phyloP scores from a whole-genome alignment of 2,797 vertebrate genomes.

The Anisognathus igniventris region DNA sequence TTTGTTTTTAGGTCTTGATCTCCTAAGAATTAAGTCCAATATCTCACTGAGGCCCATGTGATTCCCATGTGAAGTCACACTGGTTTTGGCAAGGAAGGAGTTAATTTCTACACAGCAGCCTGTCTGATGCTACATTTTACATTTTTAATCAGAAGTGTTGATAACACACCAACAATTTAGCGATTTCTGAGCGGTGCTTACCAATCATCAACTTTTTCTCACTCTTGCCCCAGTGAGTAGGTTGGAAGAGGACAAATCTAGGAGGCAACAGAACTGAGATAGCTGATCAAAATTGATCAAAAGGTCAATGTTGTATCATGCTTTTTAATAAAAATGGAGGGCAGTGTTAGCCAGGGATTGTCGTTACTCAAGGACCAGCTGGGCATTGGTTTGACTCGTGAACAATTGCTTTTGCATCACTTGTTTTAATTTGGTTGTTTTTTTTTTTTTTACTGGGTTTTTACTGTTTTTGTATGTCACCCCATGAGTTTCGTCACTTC shows the following conservation, averaged over 20 bases:
- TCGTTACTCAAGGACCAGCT: fast-evolving
- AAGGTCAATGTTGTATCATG: not conserved
- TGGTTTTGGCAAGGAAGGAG: not conserved
- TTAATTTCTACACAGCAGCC: not conserved
- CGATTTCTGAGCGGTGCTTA: not conserved
- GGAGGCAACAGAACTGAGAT: not conserved
- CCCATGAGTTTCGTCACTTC: not conserved
- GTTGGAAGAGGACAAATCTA: not conserved
- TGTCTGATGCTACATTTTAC: not conserved
- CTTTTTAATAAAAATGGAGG: not conserved
- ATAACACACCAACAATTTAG: not conserved
- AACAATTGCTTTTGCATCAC: not conserved
- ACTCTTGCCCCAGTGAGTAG: not conserved
- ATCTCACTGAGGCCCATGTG: not conserved
- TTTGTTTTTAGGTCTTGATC: not conserved
- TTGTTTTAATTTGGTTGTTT: not conserved
- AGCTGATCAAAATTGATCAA: not conserved
- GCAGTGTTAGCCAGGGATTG: not conserved
- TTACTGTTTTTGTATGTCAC: not conserved
- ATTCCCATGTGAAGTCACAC: not conserved
- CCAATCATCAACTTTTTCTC: not conserved
- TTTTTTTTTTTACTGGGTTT: fast-evolving
- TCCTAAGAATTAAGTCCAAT: not conserved
- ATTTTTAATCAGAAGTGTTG: not conserved
- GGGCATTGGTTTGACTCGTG: fast-evolving